Percentiles rank a stretch among this genome's conserved stretches.
Evolutionary conservation across 1,140 invertebrate genomes (phyloP).

Genomic region (Cydia fagiglandana): DNA sequence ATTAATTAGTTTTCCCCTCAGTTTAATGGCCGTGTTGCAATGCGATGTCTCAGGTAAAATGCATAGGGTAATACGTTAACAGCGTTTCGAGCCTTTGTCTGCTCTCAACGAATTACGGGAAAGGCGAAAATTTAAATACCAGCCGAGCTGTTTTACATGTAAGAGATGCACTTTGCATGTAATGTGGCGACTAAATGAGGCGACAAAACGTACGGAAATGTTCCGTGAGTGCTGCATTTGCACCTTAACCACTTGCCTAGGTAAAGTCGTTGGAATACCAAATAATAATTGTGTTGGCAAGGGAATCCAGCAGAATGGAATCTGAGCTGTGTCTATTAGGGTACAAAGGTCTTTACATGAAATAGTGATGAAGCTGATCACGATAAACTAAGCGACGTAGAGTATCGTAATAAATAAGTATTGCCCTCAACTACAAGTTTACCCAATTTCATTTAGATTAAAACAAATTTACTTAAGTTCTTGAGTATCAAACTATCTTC

Average conservation of each 20-base stretch:
- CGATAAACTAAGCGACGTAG: no score
- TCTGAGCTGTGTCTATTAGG: neutral
- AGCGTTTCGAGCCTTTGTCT: slow-evolving; percentile 73
- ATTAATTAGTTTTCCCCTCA: slow-evolving; percentile 27
- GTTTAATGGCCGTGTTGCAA: slow-evolving; percentile 8
- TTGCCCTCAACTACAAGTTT: no score
- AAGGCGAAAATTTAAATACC: slow-evolving; percentile 77
- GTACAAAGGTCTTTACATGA: no score
- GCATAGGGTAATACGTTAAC: slow-evolving; percentile 67
- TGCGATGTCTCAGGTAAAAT: slow-evolving; percentile 54
- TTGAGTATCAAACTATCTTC: no score
- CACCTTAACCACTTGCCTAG: slow-evolving; percentile 9
- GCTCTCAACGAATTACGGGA: slow-evolving; percentile 71
- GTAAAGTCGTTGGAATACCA: slow-evolving; percentile 15
- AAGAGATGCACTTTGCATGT: slow-evolving; percentile 77
- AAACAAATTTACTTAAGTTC: no score
- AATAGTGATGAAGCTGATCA: no score
- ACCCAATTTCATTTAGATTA: no score
- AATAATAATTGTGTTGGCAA: slow-evolving; percentile 9
- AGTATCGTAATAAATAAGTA: no score
- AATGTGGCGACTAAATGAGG: slow-evolving; percentile 71
- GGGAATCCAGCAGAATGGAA: neutral
- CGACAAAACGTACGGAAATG: slow-evolving; percentile 43
- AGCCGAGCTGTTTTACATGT: slow-evolving; percentile 76
- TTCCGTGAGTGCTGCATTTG: slow-evolving; percentile 10